Evolutionary conservation across 2,113 vertebrate species (phyloP).

Genomic region (Raphicerus campestris): DNA sequence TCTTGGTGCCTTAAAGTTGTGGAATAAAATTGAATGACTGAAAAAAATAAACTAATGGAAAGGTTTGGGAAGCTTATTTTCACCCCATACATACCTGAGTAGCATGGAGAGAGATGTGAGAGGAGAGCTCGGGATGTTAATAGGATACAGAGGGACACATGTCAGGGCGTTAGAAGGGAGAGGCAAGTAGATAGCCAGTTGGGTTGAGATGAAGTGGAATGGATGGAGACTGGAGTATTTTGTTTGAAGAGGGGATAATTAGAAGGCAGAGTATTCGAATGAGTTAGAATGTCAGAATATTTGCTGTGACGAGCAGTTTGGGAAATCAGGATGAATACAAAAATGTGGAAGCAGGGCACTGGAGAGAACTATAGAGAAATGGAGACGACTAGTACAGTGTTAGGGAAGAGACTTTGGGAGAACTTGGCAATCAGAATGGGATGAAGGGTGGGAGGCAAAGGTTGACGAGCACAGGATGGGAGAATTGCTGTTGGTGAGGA

Average conservation of each 20-base stretch:
- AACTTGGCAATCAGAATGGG: too few species aligned
- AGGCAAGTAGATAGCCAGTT: background rate
- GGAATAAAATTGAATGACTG: background rate
- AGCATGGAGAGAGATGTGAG: background rate
- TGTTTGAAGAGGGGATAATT: background rate
- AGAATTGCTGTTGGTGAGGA: background rate
- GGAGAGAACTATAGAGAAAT: too few species aligned
- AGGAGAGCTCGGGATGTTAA: background rate
- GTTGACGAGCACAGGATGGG: too few species aligned
- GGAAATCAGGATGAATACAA: too few species aligned
- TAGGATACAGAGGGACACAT: background rate
- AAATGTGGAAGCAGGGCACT: too few species aligned
- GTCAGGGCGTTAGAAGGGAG: background rate
- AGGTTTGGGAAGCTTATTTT: background rate
- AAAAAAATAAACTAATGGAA: slow-evolving; percentile 1
- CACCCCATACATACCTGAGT: background rate
- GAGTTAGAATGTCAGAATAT: too few species aligned
- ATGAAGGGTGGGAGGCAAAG: too few species aligned
- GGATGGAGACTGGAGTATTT: background rate
- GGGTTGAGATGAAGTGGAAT: background rate
- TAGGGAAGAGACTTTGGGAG: too few species aligned
- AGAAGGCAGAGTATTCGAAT: too few species aligned
- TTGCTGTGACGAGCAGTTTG: too few species aligned
- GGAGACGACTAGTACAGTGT: too few species aligned
- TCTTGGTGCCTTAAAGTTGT: slow-evolving; percentile 3